phyloP scores from a whole-genome alignment of 2,113 vertebrate genomes.

The Piprites chloris region DNA sequence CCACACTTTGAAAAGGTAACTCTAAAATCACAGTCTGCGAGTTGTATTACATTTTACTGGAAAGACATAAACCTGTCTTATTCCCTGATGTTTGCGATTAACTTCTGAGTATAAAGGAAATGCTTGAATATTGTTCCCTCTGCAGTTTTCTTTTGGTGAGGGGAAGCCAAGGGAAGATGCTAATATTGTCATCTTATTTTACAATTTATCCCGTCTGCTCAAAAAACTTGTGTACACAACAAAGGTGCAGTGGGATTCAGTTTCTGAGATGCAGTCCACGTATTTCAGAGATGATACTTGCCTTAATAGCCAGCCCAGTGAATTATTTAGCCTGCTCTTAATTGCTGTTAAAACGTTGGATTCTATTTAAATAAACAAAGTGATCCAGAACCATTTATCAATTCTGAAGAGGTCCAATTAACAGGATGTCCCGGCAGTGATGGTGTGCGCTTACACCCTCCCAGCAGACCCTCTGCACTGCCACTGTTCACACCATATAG shows the following conservation, averaged over 20 bases:
- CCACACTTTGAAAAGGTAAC: conserved; percentile 20
- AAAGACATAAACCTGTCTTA: conserved; percentile 61
- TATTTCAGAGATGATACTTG: background rate
- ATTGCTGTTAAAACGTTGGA: background rate
- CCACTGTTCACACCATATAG: background rate
- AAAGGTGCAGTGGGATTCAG: background rate
- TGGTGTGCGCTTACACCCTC: background rate
- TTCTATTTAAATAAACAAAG: background rate
- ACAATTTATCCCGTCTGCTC: background rate
- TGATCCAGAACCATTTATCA: background rate
- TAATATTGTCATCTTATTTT: conserved; percentile 48
- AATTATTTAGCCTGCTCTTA: background rate
- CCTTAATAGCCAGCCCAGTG: background rate
- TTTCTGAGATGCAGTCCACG: background rate
- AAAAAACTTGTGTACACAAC: background rate
- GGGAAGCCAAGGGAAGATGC: conserved; percentile 13
- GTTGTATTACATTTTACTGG: conserved; percentile 58
- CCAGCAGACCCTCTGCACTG: background rate
- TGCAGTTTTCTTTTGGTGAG: background rate
- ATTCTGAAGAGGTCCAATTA: background rate
- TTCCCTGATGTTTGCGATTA: conserved; percentile 45
- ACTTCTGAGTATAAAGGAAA: conserved; percentile 49
- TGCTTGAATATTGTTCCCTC: conserved; percentile 24
- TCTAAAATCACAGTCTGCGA: conserved; percentile 58
- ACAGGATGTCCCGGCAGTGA: background rate